Evolutionary conservation across 2,113 vertebrate genomes (phyloP).

Genomic region (Podarcis muralis): DNA sequence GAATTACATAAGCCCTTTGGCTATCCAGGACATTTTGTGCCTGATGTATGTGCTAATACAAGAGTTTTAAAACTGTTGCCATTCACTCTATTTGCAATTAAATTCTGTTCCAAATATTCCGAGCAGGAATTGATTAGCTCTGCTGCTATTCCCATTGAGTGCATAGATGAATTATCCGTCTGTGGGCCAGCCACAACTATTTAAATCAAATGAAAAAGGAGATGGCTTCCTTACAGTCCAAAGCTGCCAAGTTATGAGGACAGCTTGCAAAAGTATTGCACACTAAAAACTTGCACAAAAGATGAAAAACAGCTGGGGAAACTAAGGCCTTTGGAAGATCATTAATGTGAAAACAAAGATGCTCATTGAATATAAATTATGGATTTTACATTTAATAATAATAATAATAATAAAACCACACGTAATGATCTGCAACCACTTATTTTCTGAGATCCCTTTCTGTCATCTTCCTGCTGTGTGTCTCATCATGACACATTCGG

Average conservation of each 20-base stretch:
- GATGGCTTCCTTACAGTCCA: background rate
- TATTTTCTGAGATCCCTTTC: background rate
- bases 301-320: background rate
- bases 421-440: background rate
- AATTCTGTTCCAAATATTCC: background rate
- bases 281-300: background rate
- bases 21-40: background rate
- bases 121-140: background rate
- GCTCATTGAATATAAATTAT: constrained; percentile 11
- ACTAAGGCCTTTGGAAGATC: background rate
- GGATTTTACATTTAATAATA: background rate
- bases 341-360: background rate
- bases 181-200: background rate
- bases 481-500: background rate
- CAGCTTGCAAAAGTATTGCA: background rate
- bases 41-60: background rate
- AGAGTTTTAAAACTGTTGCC: background rate
- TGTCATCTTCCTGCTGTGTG: background rate
- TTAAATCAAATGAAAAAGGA: constrained; percentile 25
- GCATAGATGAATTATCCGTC: background rate
- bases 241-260: background rate
- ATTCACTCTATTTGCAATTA: constrained; percentile 25
- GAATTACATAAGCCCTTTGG: background rate
- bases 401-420: background rate
- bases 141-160: background rate